These are phyloP conservation scores for Scaptomyza graminum DNA, from an alignment of 1,140 invertebrate genomes.

Conservation along the genomic window DNA sequence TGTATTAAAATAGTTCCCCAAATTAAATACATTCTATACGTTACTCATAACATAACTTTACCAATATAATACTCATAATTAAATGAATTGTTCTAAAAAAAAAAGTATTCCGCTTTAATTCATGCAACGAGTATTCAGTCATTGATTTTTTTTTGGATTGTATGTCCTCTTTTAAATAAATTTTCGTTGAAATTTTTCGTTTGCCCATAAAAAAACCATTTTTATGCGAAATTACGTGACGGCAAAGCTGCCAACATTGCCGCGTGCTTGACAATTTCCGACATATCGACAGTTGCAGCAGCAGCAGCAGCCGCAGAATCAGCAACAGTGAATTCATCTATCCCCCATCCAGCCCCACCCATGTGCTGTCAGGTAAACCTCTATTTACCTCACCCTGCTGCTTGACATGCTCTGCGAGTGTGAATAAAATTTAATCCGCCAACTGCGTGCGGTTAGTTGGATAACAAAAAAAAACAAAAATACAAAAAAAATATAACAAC, in stretches of 20 bases:
- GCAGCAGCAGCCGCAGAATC: conserved; percentile 15
- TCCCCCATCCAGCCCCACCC: background rate
- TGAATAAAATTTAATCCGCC: conserved; percentile 71
- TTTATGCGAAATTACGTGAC: conserved; percentile 64
- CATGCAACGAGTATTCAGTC: conserved; percentile 4
- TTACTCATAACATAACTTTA: too few species aligned
- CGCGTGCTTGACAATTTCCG: conserved; percentile 73
- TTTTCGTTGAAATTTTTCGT: too few species aligned
- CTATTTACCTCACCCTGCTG: background rate
- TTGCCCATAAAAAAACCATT: conserved; percentile 28
- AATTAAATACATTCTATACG: too few species aligned
- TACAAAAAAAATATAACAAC: conserved; percentile 26
- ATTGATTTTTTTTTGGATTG: background rate
- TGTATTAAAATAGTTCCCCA: too few species aligned
- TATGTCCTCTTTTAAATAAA: background rate
- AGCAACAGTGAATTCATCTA: conserved; percentile 19
- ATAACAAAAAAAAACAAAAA: conserved; percentile 9
- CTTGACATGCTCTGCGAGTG: conserved; percentile 28
- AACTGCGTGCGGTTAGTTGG: conserved; percentile 51
- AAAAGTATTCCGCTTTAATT: too few species aligned
- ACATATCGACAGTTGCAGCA: conserved; percentile 66
- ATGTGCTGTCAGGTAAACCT: conserved; percentile 1
- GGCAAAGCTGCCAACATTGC: conserved; percentile 37
- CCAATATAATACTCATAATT: too few species aligned
- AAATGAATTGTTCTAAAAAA: too few species aligned